Base-by-base conservation (phyloP, 1,140 invertebrate species). In the Drosophila setifemur region DNA sequence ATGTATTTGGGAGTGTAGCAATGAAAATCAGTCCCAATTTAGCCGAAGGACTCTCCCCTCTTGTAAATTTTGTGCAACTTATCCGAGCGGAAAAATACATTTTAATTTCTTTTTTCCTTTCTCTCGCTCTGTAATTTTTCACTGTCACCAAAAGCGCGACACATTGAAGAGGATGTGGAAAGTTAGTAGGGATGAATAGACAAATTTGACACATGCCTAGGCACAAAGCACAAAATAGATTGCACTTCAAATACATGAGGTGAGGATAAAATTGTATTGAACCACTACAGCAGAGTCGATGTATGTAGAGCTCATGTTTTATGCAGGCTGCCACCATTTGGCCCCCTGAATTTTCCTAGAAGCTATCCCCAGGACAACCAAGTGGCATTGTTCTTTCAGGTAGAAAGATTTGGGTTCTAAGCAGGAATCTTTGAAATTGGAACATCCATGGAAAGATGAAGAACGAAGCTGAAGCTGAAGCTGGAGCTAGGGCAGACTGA, bases 151-250 rank as follows among this genome's bases (percentile, higher is more conserved):
- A 71, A 58, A 53, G 43, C 70, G 76, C 61, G 74, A 54, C 40
- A 50, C 57, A 31, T 31, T 26, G 39, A 57, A 29, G 33, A 12
- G 42, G 18, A 39, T 9, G 47, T 16, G 4, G 16, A 31, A 31
- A 39, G 60, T 18, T n/a, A 21, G 28, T 8, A n/a, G 9, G 11
- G 42, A 35, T 47, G 26, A 23, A 12, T 39, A 43, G 53, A 76
- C 35, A 81, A 83, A 83, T 83, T 83, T 82, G 78, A 83, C 78
- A 83, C 69, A 83, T 81, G 78, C 75, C 73, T 63, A 64, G 42
- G 77, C 72, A 72, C 31, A 14, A 21, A 12, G 55, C 42, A 64
- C 42, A 73, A 78, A n/a, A 79, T 74, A 76, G 75, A 79, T 79
- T 74, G 75, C 69, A 29, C 54, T 35, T 23, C 58, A 66, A 73